Conservation (phyloP, 2,113 vertebrate species). For the Periophthalmodon schlosseri region DNA sequence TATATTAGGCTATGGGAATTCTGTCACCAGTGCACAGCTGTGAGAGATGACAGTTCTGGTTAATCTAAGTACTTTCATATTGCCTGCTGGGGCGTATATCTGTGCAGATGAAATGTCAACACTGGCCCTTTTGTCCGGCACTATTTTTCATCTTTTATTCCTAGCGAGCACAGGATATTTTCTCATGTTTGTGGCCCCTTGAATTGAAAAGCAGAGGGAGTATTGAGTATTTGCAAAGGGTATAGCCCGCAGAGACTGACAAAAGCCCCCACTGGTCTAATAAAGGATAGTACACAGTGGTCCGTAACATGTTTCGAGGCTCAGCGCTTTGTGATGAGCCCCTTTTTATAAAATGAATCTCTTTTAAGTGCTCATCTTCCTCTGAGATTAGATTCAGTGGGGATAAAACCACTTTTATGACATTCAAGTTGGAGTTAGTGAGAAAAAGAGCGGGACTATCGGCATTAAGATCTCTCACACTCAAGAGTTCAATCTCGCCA, state of each 20-base stretch:
- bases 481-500: constrained; percentile 12
- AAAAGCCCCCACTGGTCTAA: constrained; percentile 54
- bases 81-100: constrained; percentile 65
- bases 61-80: constrained; percentile 40
- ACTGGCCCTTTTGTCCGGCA: constrained; percentile 66
- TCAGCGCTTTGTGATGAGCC: constrained; percentile 41
- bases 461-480: constrained; percentile 7
- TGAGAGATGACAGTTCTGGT: constrained; percentile 56
- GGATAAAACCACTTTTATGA: constrained; percentile 45
- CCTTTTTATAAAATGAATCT: constrained; percentile 36
- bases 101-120: constrained; percentile 76
- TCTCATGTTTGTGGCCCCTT: constrained; percentile 74
- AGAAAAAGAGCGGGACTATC: constrained; percentile 18
- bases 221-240: constrained; percentile 63
- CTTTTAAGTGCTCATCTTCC: constrained; percentile 47
- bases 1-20: constrained; percentile 18
- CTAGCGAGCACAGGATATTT: constrained; percentile 72
- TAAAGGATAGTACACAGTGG: constrained; percentile 53
- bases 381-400: constrained; percentile 48
- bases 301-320: constrained; percentile 59
- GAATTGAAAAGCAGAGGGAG: constrained; percentile 64
- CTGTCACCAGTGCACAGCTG: constrained; percentile 30
- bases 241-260: constrained; percentile 70
- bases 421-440: constrained; percentile 38
- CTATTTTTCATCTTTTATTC: constrained; percentile 77